Conservation (phyloP, 2,888 invertebrate genomes). For the Gari tellinella region DNA sequence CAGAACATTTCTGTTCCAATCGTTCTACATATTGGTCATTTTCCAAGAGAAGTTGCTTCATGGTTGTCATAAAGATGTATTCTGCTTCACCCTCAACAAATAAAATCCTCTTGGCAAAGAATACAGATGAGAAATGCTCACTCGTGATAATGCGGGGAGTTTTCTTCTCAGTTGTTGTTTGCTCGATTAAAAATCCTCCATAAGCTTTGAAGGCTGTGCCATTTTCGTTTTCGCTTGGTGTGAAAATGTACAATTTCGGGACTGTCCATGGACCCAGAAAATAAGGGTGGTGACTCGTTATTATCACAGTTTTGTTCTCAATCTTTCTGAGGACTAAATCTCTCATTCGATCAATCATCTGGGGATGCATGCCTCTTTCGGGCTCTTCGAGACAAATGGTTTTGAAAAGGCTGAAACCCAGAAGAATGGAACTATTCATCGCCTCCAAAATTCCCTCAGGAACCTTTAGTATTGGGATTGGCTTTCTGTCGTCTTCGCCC, state of each 20-base stretch:
- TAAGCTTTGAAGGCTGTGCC: neutral
- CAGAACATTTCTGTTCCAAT: neutral
- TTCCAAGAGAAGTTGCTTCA: slow-evolving; percentile 5
- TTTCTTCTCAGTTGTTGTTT: neutral
- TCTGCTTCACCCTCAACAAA: slow-evolving; percentile 19
- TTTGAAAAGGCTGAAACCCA: slow-evolving; percentile 22
- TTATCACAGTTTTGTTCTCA: slow-evolving; percentile 7
- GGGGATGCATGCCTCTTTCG: slow-evolving; percentile 57
- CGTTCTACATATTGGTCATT: neutral
- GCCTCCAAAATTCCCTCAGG: slow-evolving; percentile 55
- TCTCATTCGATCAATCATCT: slow-evolving; percentile 45
- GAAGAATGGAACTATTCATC: slow-evolving; percentile 33
- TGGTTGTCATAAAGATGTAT: neutral
- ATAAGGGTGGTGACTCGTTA: slow-evolving; percentile 12
- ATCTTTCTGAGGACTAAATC: slow-evolving; percentile 14
- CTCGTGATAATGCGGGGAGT: neutral
- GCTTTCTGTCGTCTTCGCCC: neutral
- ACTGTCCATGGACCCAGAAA: slow-evolving; percentile 17
- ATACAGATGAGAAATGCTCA: neutral
- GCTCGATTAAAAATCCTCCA: neutral
- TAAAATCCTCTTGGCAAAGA: slow-evolving; percentile 13
- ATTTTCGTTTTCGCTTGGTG: neutral
- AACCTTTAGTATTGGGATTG: slow-evolving; percentile 21
- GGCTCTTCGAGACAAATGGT: slow-evolving; percentile 49
- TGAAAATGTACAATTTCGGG: slow-evolving; percentile 8